These are phyloP conservation scores for Drosophila meridionalis DNA, from an alignment of 2,888 invertebrate species.

Conservation along the genomic window DNA sequence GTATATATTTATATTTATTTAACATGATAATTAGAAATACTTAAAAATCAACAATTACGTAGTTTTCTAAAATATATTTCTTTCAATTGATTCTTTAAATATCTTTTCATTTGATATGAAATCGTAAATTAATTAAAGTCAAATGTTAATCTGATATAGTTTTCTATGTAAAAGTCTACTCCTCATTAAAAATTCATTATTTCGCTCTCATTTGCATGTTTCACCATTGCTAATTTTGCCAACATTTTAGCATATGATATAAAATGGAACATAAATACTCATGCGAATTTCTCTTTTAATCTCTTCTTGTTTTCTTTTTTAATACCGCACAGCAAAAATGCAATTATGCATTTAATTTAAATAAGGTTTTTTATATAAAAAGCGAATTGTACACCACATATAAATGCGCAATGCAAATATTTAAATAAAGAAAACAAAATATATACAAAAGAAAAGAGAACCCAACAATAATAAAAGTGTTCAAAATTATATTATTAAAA, in stretches of 20 bases:
- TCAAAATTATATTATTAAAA: constrained; percentile 56
- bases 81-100: neutral
- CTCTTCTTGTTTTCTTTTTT: constrained; percentile 34
- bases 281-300: constrained; percentile 52
- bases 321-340: constrained; percentile 56
- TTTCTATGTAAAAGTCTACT: neutral
- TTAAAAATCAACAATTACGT: neutral
- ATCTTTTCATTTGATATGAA: neutral
- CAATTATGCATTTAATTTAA: constrained; percentile 54
- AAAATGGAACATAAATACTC: constrained; percentile 49
- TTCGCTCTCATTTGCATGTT: constrained; percentile 21
- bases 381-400: constrained; percentile 43
- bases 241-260: constrained; percentile 21
- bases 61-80: neutral
- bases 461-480: constrained; percentile 67
- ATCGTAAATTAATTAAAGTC: neutral
- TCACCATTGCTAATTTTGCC: constrained; percentile 4
- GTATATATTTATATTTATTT: neutral
- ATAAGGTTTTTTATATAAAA: constrained; percentile 40
- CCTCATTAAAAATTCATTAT: neutral
- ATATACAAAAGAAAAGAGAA: constrained; percentile 15
- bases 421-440: constrained; percentile 46
- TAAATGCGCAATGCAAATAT: constrained; percentile 63
- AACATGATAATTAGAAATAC: neutral
- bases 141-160: neutral